These are phyloP conservation scores for Zaprionus ornatus DNA, from an alignment of 1,140 invertebrate species.

Conservation along the genomic window DNA sequence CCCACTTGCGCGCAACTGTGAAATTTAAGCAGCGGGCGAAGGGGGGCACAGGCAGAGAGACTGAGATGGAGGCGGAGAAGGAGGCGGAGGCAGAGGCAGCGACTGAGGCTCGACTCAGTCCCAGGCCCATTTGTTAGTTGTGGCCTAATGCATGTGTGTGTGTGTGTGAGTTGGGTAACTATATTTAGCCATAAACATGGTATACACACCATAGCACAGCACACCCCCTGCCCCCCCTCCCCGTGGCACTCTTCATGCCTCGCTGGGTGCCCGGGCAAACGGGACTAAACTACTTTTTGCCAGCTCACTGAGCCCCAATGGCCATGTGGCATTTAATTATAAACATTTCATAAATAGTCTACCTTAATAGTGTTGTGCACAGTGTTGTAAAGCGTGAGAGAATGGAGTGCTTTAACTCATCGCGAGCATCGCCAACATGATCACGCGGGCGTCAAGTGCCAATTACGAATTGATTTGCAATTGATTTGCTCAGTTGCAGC, in stretches of 20 bases:
- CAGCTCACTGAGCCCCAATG: conserved; percentile 73
- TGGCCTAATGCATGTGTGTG: conserved; percentile 16
- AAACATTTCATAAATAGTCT: conserved; percentile 57
- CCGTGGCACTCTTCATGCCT: conserved; percentile 17
- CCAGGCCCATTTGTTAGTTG: conserved; percentile 66
- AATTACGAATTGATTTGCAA: conserved; percentile 51
- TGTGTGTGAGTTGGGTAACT: conserved; percentile 35
- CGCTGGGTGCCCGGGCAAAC: conserved; percentile 38
- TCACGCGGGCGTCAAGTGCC: conserved; percentile 27
- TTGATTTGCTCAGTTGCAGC: conserved; percentile 9
- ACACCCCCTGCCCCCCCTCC: background rate
- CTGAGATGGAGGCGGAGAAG: background rate
- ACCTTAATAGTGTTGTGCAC: background rate
- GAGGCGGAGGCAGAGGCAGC: background rate
- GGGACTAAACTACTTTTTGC: conserved; percentile 78
- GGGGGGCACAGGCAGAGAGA: conserved; percentile 10
- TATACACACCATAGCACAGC: conserved; percentile 2
- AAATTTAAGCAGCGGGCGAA: conserved; percentile 58
- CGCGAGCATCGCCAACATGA: background rate
- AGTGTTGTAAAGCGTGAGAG: background rate
- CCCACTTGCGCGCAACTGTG: conserved; percentile 27
- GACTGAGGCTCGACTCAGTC: conserved; percentile 1
- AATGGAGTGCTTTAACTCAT: conserved; percentile 41
- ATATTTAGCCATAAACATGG: conserved; percentile 57
- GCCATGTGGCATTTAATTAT: conserved; percentile 62